Base-by-base conservation (phyloP, 2,113 vertebrate species). In the Gymnogyps californianus region DNA sequence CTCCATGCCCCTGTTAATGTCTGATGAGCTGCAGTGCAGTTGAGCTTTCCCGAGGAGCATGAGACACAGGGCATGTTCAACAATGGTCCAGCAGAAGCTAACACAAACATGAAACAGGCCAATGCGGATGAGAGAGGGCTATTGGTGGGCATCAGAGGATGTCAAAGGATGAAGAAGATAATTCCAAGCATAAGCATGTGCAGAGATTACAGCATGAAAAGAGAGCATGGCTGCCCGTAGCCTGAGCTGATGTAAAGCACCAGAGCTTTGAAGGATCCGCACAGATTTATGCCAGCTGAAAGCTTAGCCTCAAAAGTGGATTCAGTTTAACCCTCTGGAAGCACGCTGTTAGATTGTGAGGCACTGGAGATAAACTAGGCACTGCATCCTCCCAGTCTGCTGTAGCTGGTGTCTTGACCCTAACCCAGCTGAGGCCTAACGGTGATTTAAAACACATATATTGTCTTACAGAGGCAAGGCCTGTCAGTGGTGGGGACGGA, bases 1-100 rank as follows among this genome's bases (percentile, higher is more conserved):
- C 64, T 13, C 62, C 46, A 2, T 0, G 0, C 7, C 36, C 24
- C 32, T 16, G 20, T 7, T 18, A 26, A 13, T 0, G 5, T 4
- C n/a, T 8, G 38, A 46, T 16, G 76, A 62, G 61, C 21, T 76
- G 34, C 42, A 7, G 64, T 0, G 5, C 10, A 1, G 9, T 11
- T 26, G 2, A 26, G 28, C 52, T 51, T 55, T 24, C 61, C 36
- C 58, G 14, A 42, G 64, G 47, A 47, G 20, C 10, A 13, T 0
- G 32, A 78, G 75, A 16, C 44, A 16, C 31, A 2, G 34, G 36
- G 7, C 18, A 4, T 1, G 3, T n/a, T 19, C 26, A 13, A 2
- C 5, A 2, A 8, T 11, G 36, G 28, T 13, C 59, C 87, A 28
- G 42, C 54, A 44, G 46, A 61, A 78, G 15, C 36, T 3, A 4